A percentile compares a stretch with the other conserved stretches of the same genome.
Conservation (phyloP, 2,888 invertebrate species). For the Papilio gigon region DNA sequence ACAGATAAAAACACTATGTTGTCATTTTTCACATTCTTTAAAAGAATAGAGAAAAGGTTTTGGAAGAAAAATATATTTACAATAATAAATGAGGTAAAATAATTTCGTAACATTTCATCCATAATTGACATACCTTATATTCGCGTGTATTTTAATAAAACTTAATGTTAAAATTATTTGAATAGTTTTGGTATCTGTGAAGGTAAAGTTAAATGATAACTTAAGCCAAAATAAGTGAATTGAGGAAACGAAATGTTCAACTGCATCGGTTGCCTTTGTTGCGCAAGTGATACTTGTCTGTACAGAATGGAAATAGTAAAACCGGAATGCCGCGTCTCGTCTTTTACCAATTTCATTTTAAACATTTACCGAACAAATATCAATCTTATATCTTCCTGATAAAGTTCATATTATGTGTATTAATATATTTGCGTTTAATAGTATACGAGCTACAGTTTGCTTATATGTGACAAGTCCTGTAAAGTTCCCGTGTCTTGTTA, state of each 20-base stretch:
- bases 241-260: slow-evolving; percentile 15
- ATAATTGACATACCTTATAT: too few relatives aligned
- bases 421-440: slow-evolving; percentile 50
- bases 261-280: slow-evolving; percentile 41
- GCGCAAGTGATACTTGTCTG: slow-evolving; percentile 64
- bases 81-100: too few relatives aligned
- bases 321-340: slow-evolving; percentile 52
- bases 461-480: slow-evolving; percentile 68
- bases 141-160: too few relatives aligned
- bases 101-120: too few relatives aligned
- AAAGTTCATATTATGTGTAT: slow-evolving; percentile 44
- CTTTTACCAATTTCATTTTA: slow-evolving; percentile 45
- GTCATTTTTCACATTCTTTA: too few relatives aligned
- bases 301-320: slow-evolving; percentile 62
- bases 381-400: slow-evolving; percentile 46
- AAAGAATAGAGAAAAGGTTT: too few relatives aligned
- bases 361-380: slow-evolving; percentile 41
- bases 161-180: not conserved
- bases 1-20: too few relatives aligned
- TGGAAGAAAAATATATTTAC: too few relatives aligned
- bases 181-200: not conserved
- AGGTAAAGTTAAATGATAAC: slow-evolving; percentile 1
- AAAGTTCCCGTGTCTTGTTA: slow-evolving; percentile 73
- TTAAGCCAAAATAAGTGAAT: slow-evolving; percentile 24
- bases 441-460: slow-evolving; percentile 57